Percentiles rank a stretch among this genome's conserved stretches.
These are phyloP conservation scores for Nematostella vectensis DNA, from an alignment of 92 coral and sea anemone species.

Conservation along the genomic window DNA sequence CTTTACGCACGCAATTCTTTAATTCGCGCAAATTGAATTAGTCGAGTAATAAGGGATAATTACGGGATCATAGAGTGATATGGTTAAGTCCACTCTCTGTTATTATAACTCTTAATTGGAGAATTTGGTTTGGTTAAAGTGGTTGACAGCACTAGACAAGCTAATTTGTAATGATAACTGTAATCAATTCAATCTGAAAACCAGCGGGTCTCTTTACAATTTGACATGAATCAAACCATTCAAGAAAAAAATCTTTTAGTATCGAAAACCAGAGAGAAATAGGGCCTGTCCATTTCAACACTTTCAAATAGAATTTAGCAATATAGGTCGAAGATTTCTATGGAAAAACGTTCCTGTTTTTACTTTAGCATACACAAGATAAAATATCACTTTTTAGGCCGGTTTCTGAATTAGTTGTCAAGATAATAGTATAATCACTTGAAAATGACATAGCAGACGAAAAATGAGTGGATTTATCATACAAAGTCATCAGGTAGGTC, in stretches of 20 bases:
- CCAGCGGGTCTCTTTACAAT: constrained; percentile 4
- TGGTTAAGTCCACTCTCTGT: constrained; percentile 6
- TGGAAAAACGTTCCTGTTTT: too few species aligned
- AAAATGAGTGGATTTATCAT: too few species aligned
- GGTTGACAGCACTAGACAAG: constrained; percentile 1
- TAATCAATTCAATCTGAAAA: constrained; percentile 2
- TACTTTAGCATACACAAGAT: too few species aligned
- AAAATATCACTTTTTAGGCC: too few species aligned
- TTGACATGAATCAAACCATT: neutral
- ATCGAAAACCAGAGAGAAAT: constrained; percentile 12
- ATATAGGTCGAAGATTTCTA: too few species aligned
- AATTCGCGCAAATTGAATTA: constrained; percentile 31
- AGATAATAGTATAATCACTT: too few species aligned
- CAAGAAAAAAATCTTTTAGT: neutral
- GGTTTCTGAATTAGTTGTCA: too few species aligned
- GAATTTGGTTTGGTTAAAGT: constrained; percentile 1
- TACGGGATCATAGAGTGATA: constrained; percentile 31
- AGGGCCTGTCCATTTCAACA: too few species aligned
- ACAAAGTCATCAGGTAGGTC: too few species aligned
- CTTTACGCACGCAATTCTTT: constrained; percentile 10
- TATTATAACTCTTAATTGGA: neutral
- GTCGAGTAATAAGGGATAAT: constrained; percentile 32
- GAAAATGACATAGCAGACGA: too few species aligned
- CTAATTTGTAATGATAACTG: neutral
- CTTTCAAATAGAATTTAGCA: too few species aligned